A percentile compares a stretch with the other conserved stretches of the same genome.
phyloP scores from a whole-genome alignment of 2,797 vertebrate genomes.

The Linurgus olivaceus region DNA sequence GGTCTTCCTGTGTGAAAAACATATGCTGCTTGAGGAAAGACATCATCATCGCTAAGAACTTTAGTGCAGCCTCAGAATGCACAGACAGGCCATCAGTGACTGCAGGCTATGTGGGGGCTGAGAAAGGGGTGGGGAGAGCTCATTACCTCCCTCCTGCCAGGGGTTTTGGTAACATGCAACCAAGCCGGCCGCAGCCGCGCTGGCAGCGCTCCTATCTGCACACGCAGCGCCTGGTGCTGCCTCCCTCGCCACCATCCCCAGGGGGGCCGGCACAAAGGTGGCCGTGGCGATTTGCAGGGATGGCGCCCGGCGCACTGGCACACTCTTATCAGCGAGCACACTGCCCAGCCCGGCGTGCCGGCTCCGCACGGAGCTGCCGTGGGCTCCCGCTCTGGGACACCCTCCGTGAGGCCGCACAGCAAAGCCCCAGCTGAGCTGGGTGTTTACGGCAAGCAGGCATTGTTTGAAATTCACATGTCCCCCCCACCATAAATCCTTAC shows the following conservation, averaged over 20 bases:
- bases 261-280: constrained; percentile 32
- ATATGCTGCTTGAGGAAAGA: neutral
- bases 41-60: neutral
- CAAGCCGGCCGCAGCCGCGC: neutral
- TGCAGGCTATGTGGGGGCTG: neutral
- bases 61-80: neutral
- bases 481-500: neutral
- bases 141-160: neutral
- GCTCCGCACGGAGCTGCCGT: neutral
- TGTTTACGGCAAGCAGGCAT: neutral
- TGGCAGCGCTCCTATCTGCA: constrained; percentile 62
- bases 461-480: neutral
- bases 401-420: accelerated
- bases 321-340: constrained; percentile 11
- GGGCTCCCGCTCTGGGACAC: neutral
- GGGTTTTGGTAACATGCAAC: neutral
- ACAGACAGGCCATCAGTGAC: accelerated
- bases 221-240: neutral
- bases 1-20: neutral
- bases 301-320: neutral
- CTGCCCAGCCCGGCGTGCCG: neutral
- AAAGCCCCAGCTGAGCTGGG: neutral
- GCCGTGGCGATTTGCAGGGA: constrained; percentile 13
- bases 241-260: neutral
- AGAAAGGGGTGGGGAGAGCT: neutral